phyloP scores from a whole-genome alignment of 2,797 vertebrate species.

The Antennarius maculatus region DNA sequence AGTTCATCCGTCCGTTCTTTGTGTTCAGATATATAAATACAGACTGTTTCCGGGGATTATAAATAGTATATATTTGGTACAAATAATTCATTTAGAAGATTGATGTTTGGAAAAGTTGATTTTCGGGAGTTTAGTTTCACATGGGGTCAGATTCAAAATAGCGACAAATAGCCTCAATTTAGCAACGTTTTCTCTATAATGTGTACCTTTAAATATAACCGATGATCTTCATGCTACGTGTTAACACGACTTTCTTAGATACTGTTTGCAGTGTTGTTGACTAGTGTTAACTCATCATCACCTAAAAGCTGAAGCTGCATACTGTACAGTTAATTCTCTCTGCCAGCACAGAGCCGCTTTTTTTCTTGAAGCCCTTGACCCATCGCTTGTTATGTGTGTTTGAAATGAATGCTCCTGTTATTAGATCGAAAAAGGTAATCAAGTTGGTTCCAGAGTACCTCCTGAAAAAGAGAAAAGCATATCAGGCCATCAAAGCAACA shows the following conservation, averaged over 20 bases:
- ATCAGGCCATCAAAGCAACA: constrained; percentile 94
- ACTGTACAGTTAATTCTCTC: too few species aligned
- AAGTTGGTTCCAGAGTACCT: constrained; percentile 95
- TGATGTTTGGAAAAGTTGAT: not conserved
- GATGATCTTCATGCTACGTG: too few species aligned
- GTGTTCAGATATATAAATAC: fast-evolving
- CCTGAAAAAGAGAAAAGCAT: constrained; percentile 92
- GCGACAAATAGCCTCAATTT: not conserved
- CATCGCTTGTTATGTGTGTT: not conserved
- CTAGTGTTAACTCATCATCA: not conserved
- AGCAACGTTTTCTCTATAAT: too few species aligned
- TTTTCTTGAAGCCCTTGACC: too few species aligned
- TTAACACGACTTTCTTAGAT: not conserved
- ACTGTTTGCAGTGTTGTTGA: not conserved
- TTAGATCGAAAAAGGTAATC: constrained; percentile 85
- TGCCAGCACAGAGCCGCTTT: not conserved
- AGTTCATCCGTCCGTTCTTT: constrained; percentile 1
- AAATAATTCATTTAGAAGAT: not conserved
- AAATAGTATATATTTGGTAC: fast-evolving
- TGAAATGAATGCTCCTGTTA: not conserved
- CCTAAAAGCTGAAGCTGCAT: too few species aligned
- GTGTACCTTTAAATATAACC: too few species aligned
- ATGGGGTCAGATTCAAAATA: not conserved
- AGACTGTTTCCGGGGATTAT: fast-evolving
- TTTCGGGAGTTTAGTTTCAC: not conserved